Evolutionary conservation across 2,888 invertebrate species (phyloP), one percentile per base, ranked within the genome.

Genomic region (Noctua janthina): DNA sequence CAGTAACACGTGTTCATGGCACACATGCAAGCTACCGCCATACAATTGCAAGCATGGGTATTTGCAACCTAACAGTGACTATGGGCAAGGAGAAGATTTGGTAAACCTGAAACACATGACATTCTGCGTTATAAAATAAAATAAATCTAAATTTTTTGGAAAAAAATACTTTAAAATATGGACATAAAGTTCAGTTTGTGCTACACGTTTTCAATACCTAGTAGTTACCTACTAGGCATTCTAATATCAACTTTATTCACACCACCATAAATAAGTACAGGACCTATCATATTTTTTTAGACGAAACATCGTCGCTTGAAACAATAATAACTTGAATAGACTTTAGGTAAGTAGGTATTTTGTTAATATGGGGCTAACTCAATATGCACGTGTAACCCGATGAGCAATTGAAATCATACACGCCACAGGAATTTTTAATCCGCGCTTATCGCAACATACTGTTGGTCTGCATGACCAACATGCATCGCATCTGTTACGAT

Each of bases 401-500:
- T 70, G 35, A 62, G 56, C 23, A 35, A 51, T 76, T 59, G 20
- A 76, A 35, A 66, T 71, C 54, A 62, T 66, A 74, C 64, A 72
- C 59, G 68, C 59, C 29, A 75, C 51, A 78, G n/a, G 35, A 73
- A 70, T 76, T 39, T 77, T 86, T 51, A 67, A 70, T 79, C 67
- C 79, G 49, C 56, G 67, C 70, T 87, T 85, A 85, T 85, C 87
- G 70, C 67, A 39, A 54, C 20, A 35, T 79, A 29, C 56, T 43
- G 59, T 70, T 73, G 39, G 84, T 71, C 68, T n/a, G n/a, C n/a
- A n/a, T n/a, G n/a, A n/a, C n/a, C n/a, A n/a, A n/a, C n/a, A 79
- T 79, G 79, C 76, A 79, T 76, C 62, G 62, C 66, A 79, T 83
- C 79, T 83, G 64, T 79, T 85, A 67, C 62, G 56, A 83, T 83